Evolutionary conservation across 2,888 invertebrate genomes (phyloP), one percentile per base, ranked within the genome.

Genomic region (Liopterus haemorrhoidalis): DNA sequence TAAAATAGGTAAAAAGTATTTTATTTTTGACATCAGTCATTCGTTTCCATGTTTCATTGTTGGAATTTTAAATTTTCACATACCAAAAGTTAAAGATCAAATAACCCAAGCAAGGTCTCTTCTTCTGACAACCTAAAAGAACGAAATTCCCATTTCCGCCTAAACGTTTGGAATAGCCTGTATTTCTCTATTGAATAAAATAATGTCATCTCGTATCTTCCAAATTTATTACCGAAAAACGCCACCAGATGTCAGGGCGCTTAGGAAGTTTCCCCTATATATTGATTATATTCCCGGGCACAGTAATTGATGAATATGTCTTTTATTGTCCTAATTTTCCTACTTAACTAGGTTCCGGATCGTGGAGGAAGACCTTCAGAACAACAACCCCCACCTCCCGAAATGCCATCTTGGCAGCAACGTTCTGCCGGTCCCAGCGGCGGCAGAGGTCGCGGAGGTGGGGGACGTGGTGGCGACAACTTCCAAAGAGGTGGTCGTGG

Each of bases 391-490:
- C 96, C 96, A 0, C 92, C 94, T 0, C 94, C 94, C 0, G 96
- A 96, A 71, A 95, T 96, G 93, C 96, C 96, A 0, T 83, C 91
- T 0, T 96, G 95, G 90, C 82, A 84, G 60, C 87, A 90, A 59
- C 71, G 78, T 24, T 70, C 72, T 1, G 58, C 72, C 21, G 74
- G 72, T 21, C 70, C 74, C 6, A 59, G 63, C 21, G 66, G 66
- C 14, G 67, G 75, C 25, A 70, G 72, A 24, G 61, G 68, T 24
- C 69, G 70, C 31, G 64, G 73, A 47, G 61, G 72, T 54, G 59
- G 64, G 4, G 54, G 63, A 1, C 59, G 68, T 1, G 59, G 65
- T 5, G 64, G 68, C 2, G 57, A 69, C 5, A 59, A 63, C 2
- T 51, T 62, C 4, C 57, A 62, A 25, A 57, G 63, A 5, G 57